Evolutionary conservation across 1,140 invertebrate genomes (phyloP).

Genomic region (Saccostrea glomerata): DNA sequence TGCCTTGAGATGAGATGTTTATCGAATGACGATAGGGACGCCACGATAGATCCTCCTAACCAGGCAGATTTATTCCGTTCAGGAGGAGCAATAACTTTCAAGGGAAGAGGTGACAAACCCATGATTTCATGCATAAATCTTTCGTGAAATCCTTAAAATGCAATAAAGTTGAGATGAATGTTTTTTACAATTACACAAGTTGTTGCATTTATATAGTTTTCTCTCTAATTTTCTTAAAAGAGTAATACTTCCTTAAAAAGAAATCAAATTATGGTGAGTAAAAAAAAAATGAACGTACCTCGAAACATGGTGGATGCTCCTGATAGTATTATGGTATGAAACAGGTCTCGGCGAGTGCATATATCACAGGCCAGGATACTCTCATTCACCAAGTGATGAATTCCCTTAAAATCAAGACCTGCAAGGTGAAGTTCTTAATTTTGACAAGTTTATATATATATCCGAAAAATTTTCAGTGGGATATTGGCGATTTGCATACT

Average conservation of each 20-base stretch:
- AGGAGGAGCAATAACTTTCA: constrained; percentile 91
- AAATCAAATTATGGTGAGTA: too few relatives aligned
- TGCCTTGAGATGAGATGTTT: neutral
- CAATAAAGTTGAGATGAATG: neutral
- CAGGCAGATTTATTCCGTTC: constrained; percentile 78
- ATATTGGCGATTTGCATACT: too few relatives aligned
- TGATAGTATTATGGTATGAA: constrained; percentile 38
- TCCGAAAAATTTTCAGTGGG: too few relatives aligned
- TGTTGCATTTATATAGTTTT: too few relatives aligned
- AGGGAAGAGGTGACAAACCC: constrained; percentile 87
- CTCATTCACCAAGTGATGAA: constrained; percentile 32
- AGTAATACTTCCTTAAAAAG: too few relatives aligned
- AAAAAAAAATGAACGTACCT: neutral
- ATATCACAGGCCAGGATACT: constrained; percentile 30
- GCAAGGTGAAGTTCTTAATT: neutral
- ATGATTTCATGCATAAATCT: constrained; percentile 85
- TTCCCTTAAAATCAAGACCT: constrained; percentile 20
- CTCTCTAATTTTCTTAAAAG: too few relatives aligned
- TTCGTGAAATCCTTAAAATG: constrained; percentile 66
- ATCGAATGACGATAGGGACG: neutral
- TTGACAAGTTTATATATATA: too few relatives aligned
- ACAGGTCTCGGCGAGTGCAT: constrained; percentile 25
- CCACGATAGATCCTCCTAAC: constrained; percentile 43
- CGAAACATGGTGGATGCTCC: constrained; percentile 48
- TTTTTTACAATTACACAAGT: neutral